Evolutionary conservation across 2,888 invertebrate genomes (phyloP).

Genomic region (Brassicogethes aeneus): DNA sequence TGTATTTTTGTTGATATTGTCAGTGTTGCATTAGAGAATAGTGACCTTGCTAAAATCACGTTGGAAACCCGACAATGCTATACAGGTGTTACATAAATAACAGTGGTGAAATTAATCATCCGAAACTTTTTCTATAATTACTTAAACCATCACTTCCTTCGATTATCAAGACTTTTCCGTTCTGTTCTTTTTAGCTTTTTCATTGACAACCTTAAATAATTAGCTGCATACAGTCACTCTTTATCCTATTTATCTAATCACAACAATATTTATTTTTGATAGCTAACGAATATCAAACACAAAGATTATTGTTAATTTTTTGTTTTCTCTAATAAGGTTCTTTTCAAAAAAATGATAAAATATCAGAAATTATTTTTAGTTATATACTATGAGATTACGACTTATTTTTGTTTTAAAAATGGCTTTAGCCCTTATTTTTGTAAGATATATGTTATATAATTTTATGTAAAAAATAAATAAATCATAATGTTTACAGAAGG

Average conservation of each 20-base stretch:
- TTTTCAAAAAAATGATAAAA: not conserved
- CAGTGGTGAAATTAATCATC: constrained; percentile 13
- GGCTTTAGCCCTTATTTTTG: constrained; percentile 4
- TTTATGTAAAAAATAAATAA: not conserved
- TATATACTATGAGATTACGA: constrained; percentile 15
- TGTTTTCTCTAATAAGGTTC: not conserved
- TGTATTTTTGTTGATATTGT: not conserved
- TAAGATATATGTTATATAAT: not conserved
- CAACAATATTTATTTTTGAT: not conserved
- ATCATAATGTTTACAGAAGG: not conserved
- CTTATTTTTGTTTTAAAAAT: constrained; percentile 9
- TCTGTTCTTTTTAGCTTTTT: too few species aligned
- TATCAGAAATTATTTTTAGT: constrained; percentile 9
- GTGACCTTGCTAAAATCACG: constrained; percentile 20
- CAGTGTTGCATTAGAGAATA: constrained; percentile 8
- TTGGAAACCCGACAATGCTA: constrained; percentile 17
- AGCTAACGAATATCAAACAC: not conserved
- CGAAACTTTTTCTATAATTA: constrained; percentile 9
- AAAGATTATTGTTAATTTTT: not conserved
- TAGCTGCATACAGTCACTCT: too few species aligned
- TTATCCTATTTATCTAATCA: not conserved
- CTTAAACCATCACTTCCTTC: not conserved
- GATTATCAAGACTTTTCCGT: not conserved
- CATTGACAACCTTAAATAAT: too few species aligned
- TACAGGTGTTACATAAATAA: constrained; percentile 16